Evolutionary conservation across 2,888 invertebrate species (phyloP).

Genomic region (Thecophora atra): DNA sequence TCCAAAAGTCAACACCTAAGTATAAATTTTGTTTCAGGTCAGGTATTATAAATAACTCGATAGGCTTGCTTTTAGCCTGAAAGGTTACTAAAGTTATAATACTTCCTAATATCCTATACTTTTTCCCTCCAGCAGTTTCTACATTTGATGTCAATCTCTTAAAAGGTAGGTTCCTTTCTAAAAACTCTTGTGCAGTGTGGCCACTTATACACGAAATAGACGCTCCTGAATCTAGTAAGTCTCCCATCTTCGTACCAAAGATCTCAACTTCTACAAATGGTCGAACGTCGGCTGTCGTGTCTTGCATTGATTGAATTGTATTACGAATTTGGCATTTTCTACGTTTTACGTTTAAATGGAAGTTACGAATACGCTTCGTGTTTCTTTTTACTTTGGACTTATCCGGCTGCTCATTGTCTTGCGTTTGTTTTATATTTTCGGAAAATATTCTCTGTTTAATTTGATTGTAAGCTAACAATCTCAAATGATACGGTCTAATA

Average conservation of each 20-base stretch:
- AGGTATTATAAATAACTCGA: slow-evolving; percentile 29
- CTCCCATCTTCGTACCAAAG: slow-evolving; percentile 32
- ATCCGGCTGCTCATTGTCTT: neutral
- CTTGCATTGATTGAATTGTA: slow-evolving; percentile 10
- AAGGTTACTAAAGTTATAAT: slow-evolving; percentile 26
- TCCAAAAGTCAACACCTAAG: slow-evolving; percentile 39
- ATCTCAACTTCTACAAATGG: slow-evolving; percentile 33
- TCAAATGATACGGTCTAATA: slow-evolving; percentile 25
- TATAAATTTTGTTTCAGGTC: slow-evolving; percentile 35
- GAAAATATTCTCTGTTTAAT: slow-evolving; percentile 14
- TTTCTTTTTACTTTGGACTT: neutral
- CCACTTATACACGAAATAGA: slow-evolving; percentile 37
- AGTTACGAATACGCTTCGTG: slow-evolving; percentile 15
- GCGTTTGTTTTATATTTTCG: neutral
- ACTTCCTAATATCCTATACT: slow-evolving; percentile 32
- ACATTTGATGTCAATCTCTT: slow-evolving; percentile 4
- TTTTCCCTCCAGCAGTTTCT: slow-evolving; percentile 38
- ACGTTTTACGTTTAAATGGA: neutral
- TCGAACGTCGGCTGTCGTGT: slow-evolving; percentile 19
- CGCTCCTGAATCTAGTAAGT: slow-evolving; percentile 39
- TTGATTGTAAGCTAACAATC: slow-evolving; percentile 16
- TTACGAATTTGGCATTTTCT: neutral
- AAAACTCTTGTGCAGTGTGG: slow-evolving; percentile 34
- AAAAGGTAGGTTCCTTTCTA: neutral
- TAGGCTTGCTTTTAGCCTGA: slow-evolving; percentile 5